Base-by-base conservation (phyloP, 2,113 vertebrate species). In the Calidris pygmaea region DNA sequence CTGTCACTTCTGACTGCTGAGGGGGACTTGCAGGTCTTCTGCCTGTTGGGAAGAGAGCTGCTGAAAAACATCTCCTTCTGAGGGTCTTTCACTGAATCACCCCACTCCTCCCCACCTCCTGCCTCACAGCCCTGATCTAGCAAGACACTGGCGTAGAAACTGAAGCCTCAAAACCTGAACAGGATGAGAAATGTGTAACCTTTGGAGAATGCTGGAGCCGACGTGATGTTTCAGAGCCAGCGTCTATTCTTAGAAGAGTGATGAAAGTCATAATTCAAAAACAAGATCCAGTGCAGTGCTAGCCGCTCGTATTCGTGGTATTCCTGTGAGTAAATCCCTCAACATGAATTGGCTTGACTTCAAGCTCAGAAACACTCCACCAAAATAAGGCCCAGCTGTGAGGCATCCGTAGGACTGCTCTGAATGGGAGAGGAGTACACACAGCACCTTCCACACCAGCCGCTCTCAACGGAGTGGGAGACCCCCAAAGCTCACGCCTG, bases 211-310 rank as follows among this genome's bases (percentile, higher is more conserved):
- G 35, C 56, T 90, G 89, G 80, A 90, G 65, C 43, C 0, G 0
- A 63, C 0, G 0, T 53, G 88, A 20, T 32, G n/a, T 85, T 93
- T 81, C 76, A 75, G 85, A 92, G 88, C 72, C 92, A 95, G 85
- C 27, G 43, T 71, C 83, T 95, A 81, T 93, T 94, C 91, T 94
- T 90, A 89, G 85, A 77, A 59, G 30, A 90, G 52, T 20, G 22
- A 35, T 68, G 76, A 75, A 95, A 94, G 72, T 88, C 55, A 56
- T 74, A 26, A 76, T 71, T 95, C 85, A 80, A 92, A 96, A 94
- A 85, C 83, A 90, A 93, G 53, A 73, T 62, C 71, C 58, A 87
- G 62, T 72, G 30, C 84, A 93, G 62, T 14, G 37, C 53, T 87
- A 94, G 67, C 45, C 59, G 82, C 24, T 77, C 23, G 7, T 55